These are phyloP conservation scores for Eudiplozoon nipponicum DNA, from an alignment of 2,888 invertebrate species.

Conservation along the genomic window DNA sequence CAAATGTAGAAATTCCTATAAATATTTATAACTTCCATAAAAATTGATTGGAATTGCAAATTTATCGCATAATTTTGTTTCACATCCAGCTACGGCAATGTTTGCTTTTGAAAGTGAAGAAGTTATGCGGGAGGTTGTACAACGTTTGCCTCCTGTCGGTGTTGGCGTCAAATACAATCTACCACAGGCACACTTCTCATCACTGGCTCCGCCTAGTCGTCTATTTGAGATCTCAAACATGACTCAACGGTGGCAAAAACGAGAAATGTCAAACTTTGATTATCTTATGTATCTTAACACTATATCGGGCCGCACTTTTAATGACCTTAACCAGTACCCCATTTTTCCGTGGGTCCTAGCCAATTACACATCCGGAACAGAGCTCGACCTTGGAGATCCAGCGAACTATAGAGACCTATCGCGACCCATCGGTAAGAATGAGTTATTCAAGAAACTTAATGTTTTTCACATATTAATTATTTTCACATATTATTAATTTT, in stretches of 20 bases:
- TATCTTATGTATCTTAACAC: conserved; percentile 99
- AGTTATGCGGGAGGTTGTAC: conserved; percentile 86
- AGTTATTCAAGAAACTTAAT: too few relatives aligned
- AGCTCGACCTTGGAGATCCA: conserved; percentile 61
- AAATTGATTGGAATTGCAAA: too few relatives aligned
- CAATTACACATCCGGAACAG: conserved; percentile 49
- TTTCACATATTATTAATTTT: too few relatives aligned
- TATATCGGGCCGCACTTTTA: conserved; percentile 93
- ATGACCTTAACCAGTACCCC: conserved; percentile 92
- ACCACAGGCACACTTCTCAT: conserved; percentile 73
- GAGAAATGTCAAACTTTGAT: conserved; percentile 97
- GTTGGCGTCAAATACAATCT: conserved; percentile 98
- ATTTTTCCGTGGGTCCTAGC: conserved; percentile 97
- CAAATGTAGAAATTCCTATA: too few relatives aligned
- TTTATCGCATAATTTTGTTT: conserved; percentile 16
- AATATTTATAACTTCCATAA: too few relatives aligned
- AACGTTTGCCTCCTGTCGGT: conserved; percentile 72
- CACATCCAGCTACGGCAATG: conserved; percentile 62
- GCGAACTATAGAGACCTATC: conserved; percentile 87
- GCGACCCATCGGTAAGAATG: conserved; percentile 20
- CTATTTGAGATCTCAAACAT: conserved; percentile 95
- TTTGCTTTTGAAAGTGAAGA: conserved; percentile 85
- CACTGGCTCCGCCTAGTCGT: conserved; percentile 89
- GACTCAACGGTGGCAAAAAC: conserved; percentile 93
- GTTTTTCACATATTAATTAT: too few relatives aligned